Base-by-base conservation (phyloP, 1,140 invertebrate species). In the Anastatus disparis region DNA sequence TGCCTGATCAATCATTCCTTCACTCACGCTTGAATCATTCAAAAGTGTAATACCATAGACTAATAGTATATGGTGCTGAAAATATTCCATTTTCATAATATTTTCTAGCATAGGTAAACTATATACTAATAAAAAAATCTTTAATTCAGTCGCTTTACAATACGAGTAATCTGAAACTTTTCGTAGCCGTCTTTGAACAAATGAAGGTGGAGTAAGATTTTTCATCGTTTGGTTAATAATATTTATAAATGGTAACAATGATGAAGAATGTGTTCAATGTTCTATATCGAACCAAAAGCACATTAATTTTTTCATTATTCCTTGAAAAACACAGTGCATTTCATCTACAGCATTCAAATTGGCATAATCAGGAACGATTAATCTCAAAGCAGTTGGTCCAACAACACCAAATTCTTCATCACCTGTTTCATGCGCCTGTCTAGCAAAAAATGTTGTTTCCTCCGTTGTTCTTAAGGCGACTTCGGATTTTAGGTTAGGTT, bases 121-220 rank as follows among this genome's bases (percentile, higher is more conserved):
- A n/a, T n/a, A n/a, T n/a, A n/a, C n/a, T n/a, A n/a, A n/a, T n/a
- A n/a, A n/a, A n/a, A n/a, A n/a, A n/a, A n/a, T n/a, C n/a, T n/a
- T n/a, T n/a, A n/a, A 52, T 52, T 69, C 44, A 12, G 55, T 52
- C 1, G 66, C 66, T 59, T 68, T 68, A 35, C 22, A 68, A 59
- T 31, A 46, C 15, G 17, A 3, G 24, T 29, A 35, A 46, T 42
- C 27, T 10, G 38, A 6, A 4, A 68, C 38, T 26, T 27, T 40
- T 55, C 52, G 13, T 27, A 50, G 52, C 8, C 13, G 38, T 27
- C 64, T 1, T 3, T 22, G 46, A 24, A 67, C 20, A 26, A 31
- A 56, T 8, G 35, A 22, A 44, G 53, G 40, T 44, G 13, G 10
- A 7, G 31, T 20, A 29, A 62, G 13, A 6, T 20, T 9, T 22